Evolutionary conservation across 2,797 vertebrate genomes (phyloP), one percentile per base, ranked within the genome.

Genomic region (Ctenosaura bakeri): DNA sequence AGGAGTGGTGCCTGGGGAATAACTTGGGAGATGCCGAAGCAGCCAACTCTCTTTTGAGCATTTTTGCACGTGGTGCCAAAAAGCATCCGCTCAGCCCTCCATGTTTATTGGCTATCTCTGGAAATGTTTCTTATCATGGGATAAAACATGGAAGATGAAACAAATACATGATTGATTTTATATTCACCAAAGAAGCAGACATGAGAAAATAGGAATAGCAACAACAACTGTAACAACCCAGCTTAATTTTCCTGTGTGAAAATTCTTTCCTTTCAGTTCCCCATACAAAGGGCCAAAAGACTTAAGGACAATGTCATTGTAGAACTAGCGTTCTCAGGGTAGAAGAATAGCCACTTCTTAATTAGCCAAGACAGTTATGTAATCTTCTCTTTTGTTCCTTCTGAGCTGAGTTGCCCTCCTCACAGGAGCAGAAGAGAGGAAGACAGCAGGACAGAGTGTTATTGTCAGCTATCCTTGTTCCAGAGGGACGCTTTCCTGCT

Each of bases 1-100:
- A 87, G 59, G 77, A 78, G 80, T 10, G 29, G n/a, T 46, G 59
- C 42, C 69, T 78, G 71, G 50, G 35, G 86, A 88, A 62, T 78
- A 69, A 64, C 13, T 79, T 35, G n/a, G 59, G 56, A 83, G 52
- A 38, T 77, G 24, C n/a, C n/a, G 76, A 9, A 0, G 5, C 29
- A 54, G 59, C 26, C 14, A 22, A 22, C 42, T 77, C 12, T 29
- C 26, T 32, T 66, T 66, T 54, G 62, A 54, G 69, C 42, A 90
- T 82, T 86, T 74, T 66, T 3, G 38, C 35, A 42, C 16, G 46
- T 74, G 54, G n/a, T 10, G 10, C 52, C 59, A 32, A 88, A 59
- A 46, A 10, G 24, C 13, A 26, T 2, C n/a, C 46, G n/a, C 24
- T 79, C 20, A 64, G 10, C 9, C 29, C 12, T 29, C 18, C 32